Evolutionary conservation across 30 jellyfish, hydroid and myxozoan species (phyloP).

Genomic region (Sanderia malayensis): DNA sequence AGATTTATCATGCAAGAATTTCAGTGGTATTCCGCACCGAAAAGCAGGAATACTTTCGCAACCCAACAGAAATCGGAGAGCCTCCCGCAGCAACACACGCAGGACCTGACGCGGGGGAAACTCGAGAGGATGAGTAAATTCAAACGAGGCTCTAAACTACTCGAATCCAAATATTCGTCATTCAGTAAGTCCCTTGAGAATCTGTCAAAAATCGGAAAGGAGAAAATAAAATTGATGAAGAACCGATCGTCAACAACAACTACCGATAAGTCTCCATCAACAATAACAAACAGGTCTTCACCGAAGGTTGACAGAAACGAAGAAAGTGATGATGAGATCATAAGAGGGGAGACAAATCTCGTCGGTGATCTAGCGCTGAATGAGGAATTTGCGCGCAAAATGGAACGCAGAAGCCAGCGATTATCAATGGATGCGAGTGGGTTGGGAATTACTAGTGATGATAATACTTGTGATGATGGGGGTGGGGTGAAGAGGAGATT

Average conservation of each 20-base stretch:
- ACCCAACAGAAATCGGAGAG: constrained; percentile 40
- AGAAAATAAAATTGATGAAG: constrained; percentile 17
- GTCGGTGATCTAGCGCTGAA: constrained; percentile 44
- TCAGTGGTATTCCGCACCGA: constrained; percentile 47
- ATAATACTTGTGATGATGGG: background rate
- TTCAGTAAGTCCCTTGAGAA: constrained; percentile 55
- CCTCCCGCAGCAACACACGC: no score
- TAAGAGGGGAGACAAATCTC: background rate
- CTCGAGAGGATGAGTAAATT: constrained; percentile 52
- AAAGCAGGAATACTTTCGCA: constrained; percentile 7
- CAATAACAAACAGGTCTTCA: no score
- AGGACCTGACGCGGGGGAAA: constrained; percentile 40
- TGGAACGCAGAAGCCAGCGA: constrained; percentile 46
- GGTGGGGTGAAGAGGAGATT: no score
- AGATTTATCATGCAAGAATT: constrained; percentile 49
- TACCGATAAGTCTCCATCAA: no score
- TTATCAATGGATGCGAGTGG: constrained; percentile 17
- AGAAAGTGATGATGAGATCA: background rate
- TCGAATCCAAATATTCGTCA: constrained; percentile 42
- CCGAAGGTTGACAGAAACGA: no score
- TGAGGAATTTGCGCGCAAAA: constrained; percentile 58
- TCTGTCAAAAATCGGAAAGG: constrained; percentile 48
- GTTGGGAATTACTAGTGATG: background rate
- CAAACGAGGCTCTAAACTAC: constrained; percentile 54
- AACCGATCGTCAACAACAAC: no score